Base-by-base conservation (phyloP, 30 jellyfish, hydroid and myxozoan genomes). In the Sanderia malayensis region DNA sequence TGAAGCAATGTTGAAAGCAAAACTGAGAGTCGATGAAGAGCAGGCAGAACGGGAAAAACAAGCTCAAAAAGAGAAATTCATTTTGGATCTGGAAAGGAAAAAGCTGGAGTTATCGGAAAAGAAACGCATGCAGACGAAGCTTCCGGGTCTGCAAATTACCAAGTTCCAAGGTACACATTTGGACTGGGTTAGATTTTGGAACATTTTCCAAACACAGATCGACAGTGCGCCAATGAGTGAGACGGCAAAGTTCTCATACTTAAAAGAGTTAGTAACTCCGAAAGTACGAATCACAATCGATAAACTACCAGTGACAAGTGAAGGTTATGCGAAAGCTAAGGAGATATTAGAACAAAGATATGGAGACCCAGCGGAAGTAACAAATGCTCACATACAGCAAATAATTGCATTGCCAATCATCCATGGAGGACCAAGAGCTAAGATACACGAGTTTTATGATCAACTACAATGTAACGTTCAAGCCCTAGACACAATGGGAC, bases 401-500 rank as follows among this genome's bases (percentile, higher is more conserved):
- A 74, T 58, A 24, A 74, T 58, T 44, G 33, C 67, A 62, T 65
- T 74, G 26, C 84, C 87, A 17, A 17, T 62, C n/a, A 74, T 74
- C 67, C 18, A 74, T 37, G 58, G 68, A 58, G 21, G 65, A 32
- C 33, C 22, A 21, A 4, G 31, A n/a, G n/a, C n/a, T n/a, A n/a
- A 26, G 67, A 59, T 8, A 58, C 52, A 61, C 4, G 23, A 32
- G 34, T 59, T 74, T 37, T 74, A 61, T 47, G 87, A 74, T 6
- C 29, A 29, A 1, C 32, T 74, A 13, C 29, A 29, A 4, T 24
- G 46, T 31, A 19, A 44, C 30, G 70, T 74, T n/a, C 87, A 74
- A 61, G 73, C 87, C 31, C 59, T 74, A 47, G 73, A 74, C 55
- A 74, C 84, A 20, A 74, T 74, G 87, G 70, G 81, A 28, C 37